Percentiles rank a stretch among this genome's conserved stretches.
These are phyloP conservation scores for Ptychobarbus kaznakovi DNA, from an alignment of 2,797 vertebrate genomes.

Conservation along the genomic window DNA sequence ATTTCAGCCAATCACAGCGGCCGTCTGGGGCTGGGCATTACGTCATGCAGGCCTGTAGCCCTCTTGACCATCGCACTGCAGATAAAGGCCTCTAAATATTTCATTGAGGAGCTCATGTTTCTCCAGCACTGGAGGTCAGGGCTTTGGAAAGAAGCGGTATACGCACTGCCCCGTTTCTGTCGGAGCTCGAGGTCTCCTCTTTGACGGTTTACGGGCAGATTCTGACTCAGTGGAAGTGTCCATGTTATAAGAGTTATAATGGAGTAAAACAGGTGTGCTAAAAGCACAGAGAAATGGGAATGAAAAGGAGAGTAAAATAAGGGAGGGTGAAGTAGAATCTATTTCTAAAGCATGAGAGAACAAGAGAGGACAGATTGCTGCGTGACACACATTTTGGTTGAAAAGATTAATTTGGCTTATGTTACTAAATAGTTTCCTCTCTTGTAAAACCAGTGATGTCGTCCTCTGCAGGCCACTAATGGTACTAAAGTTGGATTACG, in stretches of 20 bases:
- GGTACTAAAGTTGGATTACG: slow-evolving; percentile 25
- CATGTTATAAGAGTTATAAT: neutral
- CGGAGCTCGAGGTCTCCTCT: neutral
- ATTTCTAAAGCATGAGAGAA: slow-evolving; percentile 55
- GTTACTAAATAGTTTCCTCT: slow-evolving; percentile 67
- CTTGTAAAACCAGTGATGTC: slow-evolving; percentile 18
- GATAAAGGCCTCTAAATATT: slow-evolving; percentile 84
- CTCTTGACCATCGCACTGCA: slow-evolving; percentile 81
- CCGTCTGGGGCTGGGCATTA: slow-evolving; percentile 69
- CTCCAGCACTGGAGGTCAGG: slow-evolving; percentile 78
- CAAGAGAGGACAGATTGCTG: slow-evolving; percentile 69
- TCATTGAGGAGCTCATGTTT: slow-evolving; percentile 82
- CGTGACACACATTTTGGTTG: slow-evolving; percentile 71
- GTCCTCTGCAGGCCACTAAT: slow-evolving; percentile 57
- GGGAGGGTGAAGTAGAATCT: neutral
- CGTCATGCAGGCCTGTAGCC: slow-evolving; percentile 74
- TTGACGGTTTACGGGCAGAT: neutral
- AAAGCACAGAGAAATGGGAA: neutral
- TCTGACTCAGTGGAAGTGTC: neutral
- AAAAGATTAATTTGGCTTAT: slow-evolving; percentile 76
- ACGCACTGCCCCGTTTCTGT: slow-evolving; percentile 7
- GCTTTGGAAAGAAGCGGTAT: slow-evolving; percentile 60
- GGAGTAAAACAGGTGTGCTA: neutral
- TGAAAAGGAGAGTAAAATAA: neutral
- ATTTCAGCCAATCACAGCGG: slow-evolving; percentile 68